Evolutionary conservation across 2,888 invertebrate genomes (phyloP), one percentile per base, ranked within the genome.

Genomic region (Phaedon cochleariae): DNA sequence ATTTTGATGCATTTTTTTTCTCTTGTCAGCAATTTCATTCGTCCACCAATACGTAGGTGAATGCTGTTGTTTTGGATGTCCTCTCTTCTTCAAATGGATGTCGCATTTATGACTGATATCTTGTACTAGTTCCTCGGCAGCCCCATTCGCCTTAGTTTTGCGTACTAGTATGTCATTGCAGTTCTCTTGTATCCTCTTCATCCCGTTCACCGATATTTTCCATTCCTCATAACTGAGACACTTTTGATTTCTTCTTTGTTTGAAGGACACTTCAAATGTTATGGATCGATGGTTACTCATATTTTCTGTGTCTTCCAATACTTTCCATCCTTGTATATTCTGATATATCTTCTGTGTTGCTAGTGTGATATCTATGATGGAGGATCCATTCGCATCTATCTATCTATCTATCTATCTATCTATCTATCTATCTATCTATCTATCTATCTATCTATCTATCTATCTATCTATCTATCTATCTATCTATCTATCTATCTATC

Each of bases 41-140:
- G 22, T 53, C 62, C 62, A 65, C 65, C 65, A 65, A 51, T 65
- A 57, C n/a, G 57, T n/a, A n/a, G n/a, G n/a, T n/a, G 58, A 7
- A 4, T 34, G 3, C 10, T 34, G 12, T 34, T 10, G 2, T 34
- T 34, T 12, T 34, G 34, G 34, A 4, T 7, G 10, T 34, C 2
- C 12, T 34, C 34, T 34, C 6, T 34, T 7, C 2, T 34, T 12
- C 12, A 7, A 2, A 34, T 34, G 9, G 10, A 4, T 34, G 3
- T 34, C 12, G 5, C 12, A 12, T 7, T 34, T 10, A 2, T 4
- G 9, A 10, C 9, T 2, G 10, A 10, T 34, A 10, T 34, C 10
- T 12, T 34, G 12, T 34, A 12, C 12, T 34, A 2, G 34, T 4
- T 12, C 10, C 10, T n/a, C n/a, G n/a, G n/a, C n/a, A n/a, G n/a